phyloP scores from a whole-genome alignment of 30 jellyfish, hydroid and myxozoan species.

The Mastigias papua region DNA sequence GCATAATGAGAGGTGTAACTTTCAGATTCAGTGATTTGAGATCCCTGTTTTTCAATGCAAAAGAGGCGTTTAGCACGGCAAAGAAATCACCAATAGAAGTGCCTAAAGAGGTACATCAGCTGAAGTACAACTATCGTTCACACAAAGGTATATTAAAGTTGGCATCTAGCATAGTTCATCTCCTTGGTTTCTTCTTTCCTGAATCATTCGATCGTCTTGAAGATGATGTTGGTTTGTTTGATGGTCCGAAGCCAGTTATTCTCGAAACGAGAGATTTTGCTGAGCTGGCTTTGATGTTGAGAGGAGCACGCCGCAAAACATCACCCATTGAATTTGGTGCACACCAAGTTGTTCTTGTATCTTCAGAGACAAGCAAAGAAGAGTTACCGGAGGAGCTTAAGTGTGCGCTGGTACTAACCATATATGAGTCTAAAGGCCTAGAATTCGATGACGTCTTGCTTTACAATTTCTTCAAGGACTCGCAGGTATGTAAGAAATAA shows the following conservation, averaged over 20 bases:
- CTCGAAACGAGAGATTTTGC: constrained; percentile 77
- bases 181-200: constrained; percentile 76
- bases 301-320: constrained; percentile 81
- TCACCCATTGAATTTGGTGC: constrained; percentile 97
- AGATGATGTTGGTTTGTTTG: constrained; percentile 83
- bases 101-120: constrained; percentile 76
- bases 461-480: constrained; percentile 90
- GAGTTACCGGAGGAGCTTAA: constrained; percentile 83
- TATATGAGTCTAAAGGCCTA: constrained; percentile 93
- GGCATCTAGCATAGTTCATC: constrained; percentile 76
- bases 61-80: constrained; percentile 26
- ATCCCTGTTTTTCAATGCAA: constrained; percentile 69
- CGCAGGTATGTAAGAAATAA: constrained; percentile 69
- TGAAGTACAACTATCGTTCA: constrained; percentile 88
- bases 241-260: constrained; percentile 95
- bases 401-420: constrained; percentile 79
- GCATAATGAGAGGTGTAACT: constrained; percentile 88
- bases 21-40: constrained; percentile 86
- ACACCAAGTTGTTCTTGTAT: constrained; percentile 89
- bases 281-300: constrained; percentile 83
- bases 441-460: constrained; percentile 92
- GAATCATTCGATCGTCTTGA: constrained; percentile 79
- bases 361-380: constrained; percentile 81
- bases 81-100: constrained; percentile 48
- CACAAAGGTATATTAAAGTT: constrained; percentile 83